Evolutionary conservation across 2,797 vertebrate species (phyloP).

Genomic region (Percopsis omiscomaycus): DNA sequence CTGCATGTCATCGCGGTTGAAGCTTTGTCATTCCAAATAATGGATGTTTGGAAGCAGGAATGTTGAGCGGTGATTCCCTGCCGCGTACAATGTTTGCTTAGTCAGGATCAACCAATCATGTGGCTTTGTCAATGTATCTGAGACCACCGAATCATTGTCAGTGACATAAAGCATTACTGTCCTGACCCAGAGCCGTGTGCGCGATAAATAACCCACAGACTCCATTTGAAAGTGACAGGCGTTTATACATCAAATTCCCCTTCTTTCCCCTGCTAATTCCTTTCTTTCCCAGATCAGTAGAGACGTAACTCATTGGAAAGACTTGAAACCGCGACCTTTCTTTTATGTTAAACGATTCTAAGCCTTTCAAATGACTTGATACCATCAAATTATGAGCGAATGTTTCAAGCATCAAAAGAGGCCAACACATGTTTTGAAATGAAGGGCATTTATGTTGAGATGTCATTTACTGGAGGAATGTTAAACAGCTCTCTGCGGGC

Average conservation of each 20-base stretch:
- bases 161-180: slow-evolving; percentile 83
- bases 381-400: slow-evolving; percentile 38
- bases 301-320: slow-evolving; percentile 33
- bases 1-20: slow-evolving; percentile 17
- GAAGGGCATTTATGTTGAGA: slow-evolving; percentile 23
- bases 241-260: slow-evolving; percentile 43
- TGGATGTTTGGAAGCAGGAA: slow-evolving; percentile 52
- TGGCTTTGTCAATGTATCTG: slow-evolving; percentile 83
- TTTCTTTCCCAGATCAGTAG: slow-evolving; percentile 6
- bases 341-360: slow-evolving; percentile 45
- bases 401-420: slow-evolving; percentile 53
- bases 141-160: slow-evolving; percentile 80
- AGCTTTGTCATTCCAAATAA: slow-evolving; percentile 37
- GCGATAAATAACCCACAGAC: slow-evolving; percentile 78
- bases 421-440: slow-evolving; percentile 49
- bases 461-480: slow-evolving; percentile 61
- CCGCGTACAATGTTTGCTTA: slow-evolving; percentile 80
- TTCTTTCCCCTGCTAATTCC: slow-evolving; percentile 11
- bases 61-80: slow-evolving; percentile 43
- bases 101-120: slow-evolving; percentile 88
- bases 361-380: slow-evolving; percentile 36
- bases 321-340: slow-evolving; percentile 23
- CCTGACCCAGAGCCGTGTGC: slow-evolving; percentile 79
- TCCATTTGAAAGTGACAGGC: slow-evolving; percentile 74
- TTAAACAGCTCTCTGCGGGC: slow-evolving; percentile 53